Conservation (phyloP, 1,140 invertebrate species). For the Geopemphigus sp. region DNA sequence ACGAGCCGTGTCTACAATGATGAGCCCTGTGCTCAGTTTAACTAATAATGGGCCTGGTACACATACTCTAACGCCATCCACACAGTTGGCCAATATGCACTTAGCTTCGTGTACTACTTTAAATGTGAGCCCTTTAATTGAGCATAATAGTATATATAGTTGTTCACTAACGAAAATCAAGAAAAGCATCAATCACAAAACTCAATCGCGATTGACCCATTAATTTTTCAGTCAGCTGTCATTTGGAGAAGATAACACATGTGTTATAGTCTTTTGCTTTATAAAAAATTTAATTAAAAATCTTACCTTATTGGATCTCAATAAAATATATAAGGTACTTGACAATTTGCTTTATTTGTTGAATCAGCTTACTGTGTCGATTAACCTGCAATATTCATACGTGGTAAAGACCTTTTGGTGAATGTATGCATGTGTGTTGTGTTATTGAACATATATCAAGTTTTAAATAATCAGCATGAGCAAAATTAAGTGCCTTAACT, state of each 20-base stretch:
- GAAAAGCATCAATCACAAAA: slow-evolving; percentile 14
- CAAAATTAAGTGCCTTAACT: neutral
- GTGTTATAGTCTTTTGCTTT: slow-evolving; percentile 47
- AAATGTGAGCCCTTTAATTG: slow-evolving; percentile 64
- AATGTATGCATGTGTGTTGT: slow-evolving; percentile 22
- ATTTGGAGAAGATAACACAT: slow-evolving; percentile 38
- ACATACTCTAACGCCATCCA: slow-evolving; percentile 72
- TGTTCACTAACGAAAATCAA: slow-evolving; percentile 25
- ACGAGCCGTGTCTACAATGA: slow-evolving; percentile 89
- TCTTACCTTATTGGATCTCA: slow-evolving; percentile 34
- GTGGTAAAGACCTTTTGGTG: slow-evolving; percentile 34
- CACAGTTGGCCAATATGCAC: slow-evolving; percentile 75
- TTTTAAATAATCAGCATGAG: slow-evolving; percentile 21
- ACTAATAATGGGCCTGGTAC: slow-evolving; percentile 24
- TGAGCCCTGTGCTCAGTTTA: slow-evolving; percentile 70
- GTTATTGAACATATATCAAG: neutral
- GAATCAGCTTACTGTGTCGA: slow-evolving; percentile 57
- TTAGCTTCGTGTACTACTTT: slow-evolving; percentile 80
- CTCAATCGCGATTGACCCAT: slow-evolving; percentile 7
- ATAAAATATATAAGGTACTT: slow-evolving; percentile 42
- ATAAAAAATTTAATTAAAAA: slow-evolving; percentile 28
- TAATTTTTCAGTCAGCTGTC: neutral
- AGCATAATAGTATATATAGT: slow-evolving; percentile 47
- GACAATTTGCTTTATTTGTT: slow-evolving; percentile 52
- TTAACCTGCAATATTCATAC: slow-evolving; percentile 63